phyloP scores from a whole-genome alignment of 2,888 invertebrate species.

The Druceiella hillmani region DNA sequence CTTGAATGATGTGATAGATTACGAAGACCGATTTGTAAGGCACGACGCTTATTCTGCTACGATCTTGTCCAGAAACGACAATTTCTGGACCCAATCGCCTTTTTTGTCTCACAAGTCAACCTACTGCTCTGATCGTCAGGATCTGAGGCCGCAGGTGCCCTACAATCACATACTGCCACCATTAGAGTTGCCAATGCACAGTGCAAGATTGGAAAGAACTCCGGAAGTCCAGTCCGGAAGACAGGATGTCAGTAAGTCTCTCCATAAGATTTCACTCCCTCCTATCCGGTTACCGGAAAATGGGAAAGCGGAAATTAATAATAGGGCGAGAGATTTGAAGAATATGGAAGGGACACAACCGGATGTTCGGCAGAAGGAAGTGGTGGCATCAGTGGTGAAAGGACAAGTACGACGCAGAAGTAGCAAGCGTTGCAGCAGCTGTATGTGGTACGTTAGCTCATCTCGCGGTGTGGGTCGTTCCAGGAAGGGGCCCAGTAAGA shows the following conservation, averaged over 20 bases:
- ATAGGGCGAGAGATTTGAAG: not conserved
- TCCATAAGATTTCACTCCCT: conserved; percentile 26
- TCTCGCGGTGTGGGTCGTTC: conserved; percentile 28
- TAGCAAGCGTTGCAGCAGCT: conserved; percentile 2
- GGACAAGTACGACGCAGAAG: no score
- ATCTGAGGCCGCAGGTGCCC: conserved; percentile 30
- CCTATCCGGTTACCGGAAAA: conserved; percentile 32
- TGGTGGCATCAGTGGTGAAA: no score
- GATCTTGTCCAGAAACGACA: conserved; percentile 33
- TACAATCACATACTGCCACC: conserved; percentile 37
- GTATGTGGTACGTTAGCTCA: conserved; percentile 10
- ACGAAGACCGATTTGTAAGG: no score
- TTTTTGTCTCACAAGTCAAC: no score
- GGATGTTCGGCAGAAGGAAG: no score
- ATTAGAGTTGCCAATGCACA: conserved; percentile 30
- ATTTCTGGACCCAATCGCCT: no score
- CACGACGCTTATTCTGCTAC: conserved; percentile 32
- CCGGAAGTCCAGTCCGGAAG: not conserved
- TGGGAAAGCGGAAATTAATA: not conserved
- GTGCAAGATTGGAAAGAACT: not conserved
- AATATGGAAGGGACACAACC: conserved; percentile 26
- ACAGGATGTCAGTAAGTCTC: not conserved
- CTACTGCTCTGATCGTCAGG: conserved; percentile 28
- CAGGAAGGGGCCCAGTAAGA: conserved; percentile 26
- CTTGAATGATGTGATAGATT: no score